phyloP scores from a whole-genome alignment of 1,140 invertebrate genomes.

The Drosophila arawakana region DNA sequence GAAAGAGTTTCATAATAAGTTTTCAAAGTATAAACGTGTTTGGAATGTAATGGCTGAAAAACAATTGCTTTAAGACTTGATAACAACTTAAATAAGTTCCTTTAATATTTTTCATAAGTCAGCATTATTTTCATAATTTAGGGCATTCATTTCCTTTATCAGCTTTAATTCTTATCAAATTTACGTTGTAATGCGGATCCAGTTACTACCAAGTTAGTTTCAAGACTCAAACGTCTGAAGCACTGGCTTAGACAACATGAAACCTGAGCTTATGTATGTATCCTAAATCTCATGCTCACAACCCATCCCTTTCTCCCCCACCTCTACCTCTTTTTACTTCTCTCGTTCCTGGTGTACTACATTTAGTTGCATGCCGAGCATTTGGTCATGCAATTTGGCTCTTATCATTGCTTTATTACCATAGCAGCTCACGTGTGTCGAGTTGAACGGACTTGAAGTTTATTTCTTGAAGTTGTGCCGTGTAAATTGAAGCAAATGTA shows the following conservation, averaged over 20 bases:
- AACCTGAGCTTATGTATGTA: constrained; percentile 5
- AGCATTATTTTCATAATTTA: too few relatives aligned
- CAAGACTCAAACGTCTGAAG: background rate
- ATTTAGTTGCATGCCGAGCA: constrained; percentile 1
- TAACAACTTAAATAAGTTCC: background rate
- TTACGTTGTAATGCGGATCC: background rate
- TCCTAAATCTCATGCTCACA: background rate
- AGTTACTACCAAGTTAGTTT: background rate
- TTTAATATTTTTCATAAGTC: background rate
- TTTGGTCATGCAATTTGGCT: constrained; percentile 40
- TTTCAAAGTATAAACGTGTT: too few relatives aligned
- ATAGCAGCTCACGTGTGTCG: constrained; percentile 12
- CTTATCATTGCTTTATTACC: constrained; percentile 49
- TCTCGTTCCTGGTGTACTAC: background rate
- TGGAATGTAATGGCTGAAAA: too few relatives aligned
- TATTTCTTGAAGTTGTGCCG: background rate
- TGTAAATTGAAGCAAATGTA: constrained; percentile 11
- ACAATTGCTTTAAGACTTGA: too few relatives aligned
- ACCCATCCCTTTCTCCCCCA: background rate
- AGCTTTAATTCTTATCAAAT: too few relatives aligned
- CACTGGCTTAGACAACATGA: background rate
- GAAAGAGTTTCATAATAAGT: too few relatives aligned
- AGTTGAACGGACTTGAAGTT: constrained; percentile 20
- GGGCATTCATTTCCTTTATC: too few relatives aligned
- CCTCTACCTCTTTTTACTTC: background rate